phyloP scores from a whole-genome alignment of 2,797 vertebrate genomes.

The Macrochelys suwanniensis region DNA sequence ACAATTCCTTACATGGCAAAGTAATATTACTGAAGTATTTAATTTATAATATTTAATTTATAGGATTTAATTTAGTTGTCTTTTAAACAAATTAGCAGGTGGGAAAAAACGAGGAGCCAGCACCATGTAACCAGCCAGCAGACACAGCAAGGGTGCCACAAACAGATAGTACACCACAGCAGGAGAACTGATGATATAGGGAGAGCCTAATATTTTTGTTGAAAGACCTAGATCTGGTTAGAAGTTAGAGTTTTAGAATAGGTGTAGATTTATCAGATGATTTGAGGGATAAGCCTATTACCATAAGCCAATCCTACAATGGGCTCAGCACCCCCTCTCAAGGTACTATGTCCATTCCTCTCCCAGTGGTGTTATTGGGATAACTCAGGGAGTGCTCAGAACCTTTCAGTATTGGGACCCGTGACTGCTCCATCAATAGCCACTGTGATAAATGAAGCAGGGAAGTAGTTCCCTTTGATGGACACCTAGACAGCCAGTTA shows the following conservation, averaged over 20 bases:
- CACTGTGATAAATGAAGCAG: neutral
- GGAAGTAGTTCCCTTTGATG: too few relatives aligned
- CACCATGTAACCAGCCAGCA: neutral
- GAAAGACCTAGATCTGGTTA: neutral
- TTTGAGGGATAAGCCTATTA: neutral
- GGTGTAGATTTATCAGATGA: neutral
- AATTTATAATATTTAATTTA: neutral
- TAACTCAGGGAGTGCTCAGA: neutral
- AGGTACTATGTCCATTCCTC: neutral
- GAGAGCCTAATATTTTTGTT: neutral
- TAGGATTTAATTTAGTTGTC: neutral
- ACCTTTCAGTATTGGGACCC: neutral
- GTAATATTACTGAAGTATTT: neutral
- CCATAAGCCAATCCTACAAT: neutral
- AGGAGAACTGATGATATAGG: neutral
- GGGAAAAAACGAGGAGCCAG: neutral
- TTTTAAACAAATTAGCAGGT: neutral
- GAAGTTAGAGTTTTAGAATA: neutral
- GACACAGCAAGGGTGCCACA: neutral
- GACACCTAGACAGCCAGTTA: too few relatives aligned
- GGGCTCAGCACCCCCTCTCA: neutral
- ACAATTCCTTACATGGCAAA: neutral
- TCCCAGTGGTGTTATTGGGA: neutral
- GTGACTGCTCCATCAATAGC: neutral
- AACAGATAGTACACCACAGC: neutral